phyloP scores from a whole-genome alignment of 2,888 invertebrate species.

The Leptinotarsa juncta region DNA sequence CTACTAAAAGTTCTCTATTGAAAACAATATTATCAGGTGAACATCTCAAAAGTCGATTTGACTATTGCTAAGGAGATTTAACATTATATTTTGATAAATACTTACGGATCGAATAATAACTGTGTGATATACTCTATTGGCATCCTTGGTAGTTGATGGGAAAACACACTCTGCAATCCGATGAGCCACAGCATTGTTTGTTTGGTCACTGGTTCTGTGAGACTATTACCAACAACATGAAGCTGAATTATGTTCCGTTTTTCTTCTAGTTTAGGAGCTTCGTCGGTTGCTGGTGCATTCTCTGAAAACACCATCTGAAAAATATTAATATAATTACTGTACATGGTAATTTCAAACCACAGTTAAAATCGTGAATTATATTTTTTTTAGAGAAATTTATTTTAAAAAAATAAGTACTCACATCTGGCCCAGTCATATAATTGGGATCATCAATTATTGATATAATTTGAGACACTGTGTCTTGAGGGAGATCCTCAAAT shows the following conservation, averaged over 20 bases:
- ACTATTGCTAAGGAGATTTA: too few relatives aligned
- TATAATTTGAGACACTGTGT: slow-evolving; percentile 84
- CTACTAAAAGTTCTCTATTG: too few relatives aligned
- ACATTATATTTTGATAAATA: slow-evolving; percentile 46
- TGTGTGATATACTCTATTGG: slow-evolving; percentile 97
- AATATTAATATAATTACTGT: slow-evolving; percentile 16
- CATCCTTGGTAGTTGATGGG: slow-evolving; percentile 96
- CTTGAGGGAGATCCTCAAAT: slow-evolving; percentile 80
- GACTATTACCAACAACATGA: slow-evolving; percentile 93
- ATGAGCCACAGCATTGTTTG: slow-evolving; percentile 95
- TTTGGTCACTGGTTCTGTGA: slow-evolving; percentile 86
- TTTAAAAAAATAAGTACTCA: slow-evolving; percentile 58
- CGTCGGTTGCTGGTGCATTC: slow-evolving; percentile 85
- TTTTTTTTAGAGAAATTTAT: too few relatives aligned
- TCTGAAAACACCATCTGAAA: slow-evolving; percentile 80
- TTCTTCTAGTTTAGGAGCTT: slow-evolving; percentile 92
- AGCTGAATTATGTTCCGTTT: slow-evolving; percentile 90
- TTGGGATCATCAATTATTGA: slow-evolving; percentile 86
- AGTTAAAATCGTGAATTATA: too few relatives aligned
- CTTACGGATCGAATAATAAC: slow-evolving; percentile 92
- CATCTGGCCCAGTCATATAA: slow-evolving; percentile 86
- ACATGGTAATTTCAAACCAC: too few relatives aligned
- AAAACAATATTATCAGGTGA: too few relatives aligned
- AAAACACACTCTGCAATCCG: slow-evolving; percentile 93
- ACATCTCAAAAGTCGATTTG: too few relatives aligned